Conservation (phyloP, 2,797 vertebrate genomes). For the Clangula hyemalis region DNA sequence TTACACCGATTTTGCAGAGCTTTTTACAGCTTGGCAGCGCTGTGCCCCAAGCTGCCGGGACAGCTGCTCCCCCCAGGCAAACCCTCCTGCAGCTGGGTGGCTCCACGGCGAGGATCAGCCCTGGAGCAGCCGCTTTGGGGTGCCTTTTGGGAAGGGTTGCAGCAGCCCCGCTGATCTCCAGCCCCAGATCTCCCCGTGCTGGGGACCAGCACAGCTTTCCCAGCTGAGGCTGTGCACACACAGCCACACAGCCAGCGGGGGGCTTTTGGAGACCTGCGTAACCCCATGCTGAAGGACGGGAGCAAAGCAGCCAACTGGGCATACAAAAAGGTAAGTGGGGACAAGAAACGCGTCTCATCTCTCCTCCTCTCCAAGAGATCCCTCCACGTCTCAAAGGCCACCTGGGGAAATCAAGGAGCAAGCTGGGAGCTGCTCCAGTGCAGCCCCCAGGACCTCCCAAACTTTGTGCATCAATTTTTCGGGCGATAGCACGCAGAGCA, state of each 20-base stretch:
- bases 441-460: not conserved
- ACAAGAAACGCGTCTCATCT: not conserved
- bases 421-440: not conserved
- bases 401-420: not conserved
- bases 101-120: not conserved
- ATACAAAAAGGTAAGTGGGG: not conserved
- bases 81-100: not conserved
- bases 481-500: accelerated
- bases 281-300: accelerated
- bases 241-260: not conserved
- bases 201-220: accelerated
- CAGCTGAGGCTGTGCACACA: not conserved
- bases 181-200: accelerated
- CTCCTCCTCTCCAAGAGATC: not conserved
- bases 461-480: not conserved
- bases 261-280: not conserved
- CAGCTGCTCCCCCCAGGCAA: not conserved
- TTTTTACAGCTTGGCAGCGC: too few species aligned
- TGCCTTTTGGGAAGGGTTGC: not conserved
- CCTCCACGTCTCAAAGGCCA: not conserved
- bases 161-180: not conserved
- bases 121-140: accelerated
- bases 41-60: not conserved
- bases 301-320: accelerated
- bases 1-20: too few species aligned